phyloP scores from a whole-genome alignment of 35 echinoderm and acorn worm species.

The Apostichopus parvimensis region DNA sequence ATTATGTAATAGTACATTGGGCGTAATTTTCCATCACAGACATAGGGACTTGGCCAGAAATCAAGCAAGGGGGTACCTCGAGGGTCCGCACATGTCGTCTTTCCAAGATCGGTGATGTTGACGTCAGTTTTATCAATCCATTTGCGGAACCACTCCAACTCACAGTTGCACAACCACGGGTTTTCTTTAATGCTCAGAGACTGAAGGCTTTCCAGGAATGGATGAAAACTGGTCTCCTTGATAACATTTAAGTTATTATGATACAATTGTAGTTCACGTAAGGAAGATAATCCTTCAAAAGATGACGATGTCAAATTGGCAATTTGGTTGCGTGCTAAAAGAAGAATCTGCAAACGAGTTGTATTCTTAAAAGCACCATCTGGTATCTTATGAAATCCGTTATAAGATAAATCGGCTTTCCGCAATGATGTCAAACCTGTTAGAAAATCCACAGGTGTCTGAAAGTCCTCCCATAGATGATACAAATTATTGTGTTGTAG shows the following conservation, averaged over 20 bases:
- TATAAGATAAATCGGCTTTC: constrained; percentile 71
- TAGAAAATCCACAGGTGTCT: constrained; percentile 31
- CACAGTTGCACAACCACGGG: constrained; percentile 70
- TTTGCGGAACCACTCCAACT: constrained; percentile 76
- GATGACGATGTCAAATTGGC: constrained; percentile 27
- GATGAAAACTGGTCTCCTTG: constrained; percentile 58
- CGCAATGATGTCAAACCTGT: constrained; percentile 49
- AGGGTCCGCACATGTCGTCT: constrained; percentile 57
- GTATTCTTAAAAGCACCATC: constrained; percentile 41
- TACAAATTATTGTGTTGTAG: constrained; percentile 82
- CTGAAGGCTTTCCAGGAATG: constrained; percentile 53
- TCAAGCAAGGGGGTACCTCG: constrained; percentile 36
- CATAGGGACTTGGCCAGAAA: constrained; percentile 65
- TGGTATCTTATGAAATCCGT: constrained; percentile 71
- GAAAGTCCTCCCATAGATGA: constrained; percentile 59
- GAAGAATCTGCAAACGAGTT: constrained; percentile 36
- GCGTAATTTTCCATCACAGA: constrained; percentile 76
- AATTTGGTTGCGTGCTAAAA: constrained; percentile 62
- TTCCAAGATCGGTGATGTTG: constrained; percentile 32
- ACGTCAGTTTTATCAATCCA: constrained; percentile 72
- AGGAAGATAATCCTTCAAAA: constrained; percentile 35
- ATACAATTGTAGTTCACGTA: constrained; percentile 58
- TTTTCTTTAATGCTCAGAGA: constrained; percentile 59
- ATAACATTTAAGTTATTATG: constrained; percentile 67
- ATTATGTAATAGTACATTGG: constrained; percentile 49